Base-by-base conservation (phyloP, 2,888 invertebrate genomes). In the Macrophya annulata region DNA sequence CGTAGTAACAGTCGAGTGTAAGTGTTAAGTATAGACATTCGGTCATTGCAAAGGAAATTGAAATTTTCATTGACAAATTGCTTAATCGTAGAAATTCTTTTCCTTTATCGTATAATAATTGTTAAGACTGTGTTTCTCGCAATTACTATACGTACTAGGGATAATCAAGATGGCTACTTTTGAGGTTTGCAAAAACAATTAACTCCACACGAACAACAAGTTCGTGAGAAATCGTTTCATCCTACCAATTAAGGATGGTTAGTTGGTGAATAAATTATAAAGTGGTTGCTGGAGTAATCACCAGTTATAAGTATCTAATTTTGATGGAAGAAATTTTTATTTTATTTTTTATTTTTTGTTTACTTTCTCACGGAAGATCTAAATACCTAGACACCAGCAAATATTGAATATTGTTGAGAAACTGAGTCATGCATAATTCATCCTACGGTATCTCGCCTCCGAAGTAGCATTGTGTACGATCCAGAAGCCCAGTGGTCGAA, bases 141-240 rank as follows among this genome's bases (percentile, higher is more conserved):
- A 48, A 72, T 21, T 15, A 72, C 72, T 40, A n/a, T n/a, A 31
- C 17, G 48, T 55, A 59, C 15, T 9, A 40, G n/a, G 74, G 59
- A 31, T 81, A 84, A 59, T 43, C 79, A 45, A 72, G 48, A 68
- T 62, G 62, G 79, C 45, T 21, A 62, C 45, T 59, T 8, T 59
- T 43, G 85, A 85, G 45, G 48, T 65, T 85, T 82, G 85, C 65
- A 79, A 68, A 68, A 85, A 79, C 65, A 85, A 85, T 85, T 85
- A 62, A 79, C 68, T 85, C 48, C 85, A 79, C 85, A 85, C 68
- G 79, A 81, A 85, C 45, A n/a, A 45, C n/a, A 79, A 86, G 85
- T 84, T 87, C 86, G 77, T 86, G 86, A 85, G 86, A 86, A 86
- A 85, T 86, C 45, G 51, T 59, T 76, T 17, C 65, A 37, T 77